Evolutionary conservation across 64 coral and sea anemone species (phyloP).

Genomic region (Platygyra sinensis): DNA sequence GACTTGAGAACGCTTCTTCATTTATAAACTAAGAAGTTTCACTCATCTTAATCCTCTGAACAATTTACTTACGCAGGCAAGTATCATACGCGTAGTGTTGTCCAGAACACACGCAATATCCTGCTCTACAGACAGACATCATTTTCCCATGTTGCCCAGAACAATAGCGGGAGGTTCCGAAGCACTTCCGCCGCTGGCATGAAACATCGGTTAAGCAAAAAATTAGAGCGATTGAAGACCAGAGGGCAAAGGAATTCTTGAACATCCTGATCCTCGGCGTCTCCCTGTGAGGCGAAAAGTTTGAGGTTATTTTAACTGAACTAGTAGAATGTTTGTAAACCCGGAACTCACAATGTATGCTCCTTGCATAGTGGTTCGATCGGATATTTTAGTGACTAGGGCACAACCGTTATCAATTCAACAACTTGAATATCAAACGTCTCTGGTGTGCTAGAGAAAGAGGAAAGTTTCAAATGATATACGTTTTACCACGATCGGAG

Average conservation of each 20-base stretch:
- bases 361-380: too few relatives aligned
- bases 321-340: too few relatives aligned
- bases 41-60: too few relatives aligned
- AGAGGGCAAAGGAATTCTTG: not conserved
- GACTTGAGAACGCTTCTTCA: too few relatives aligned
- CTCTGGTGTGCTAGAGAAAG: too few relatives aligned
- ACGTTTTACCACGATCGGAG: too few relatives aligned
- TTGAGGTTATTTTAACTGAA: not conserved
- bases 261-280: not conserved
- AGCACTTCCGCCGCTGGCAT: not conserved
- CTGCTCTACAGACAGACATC: not conserved
- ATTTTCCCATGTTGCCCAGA: not conserved
- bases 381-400: too few relatives aligned
- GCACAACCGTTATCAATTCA: too few relatives aligned
- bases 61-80: not conserved
- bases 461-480: too few relatives aligned
- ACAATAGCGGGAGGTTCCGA: not conserved
- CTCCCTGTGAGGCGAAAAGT: not conserved
- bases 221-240: not conserved
- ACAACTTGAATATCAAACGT: too few relatives aligned
- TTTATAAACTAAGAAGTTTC: too few relatives aligned
- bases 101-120: not conserved
- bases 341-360: too few relatives aligned
- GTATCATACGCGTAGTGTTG: not conserved
- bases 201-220: not conserved